Percentiles rank a stretch among this genome's conserved stretches.
Conservation (phyloP, 2,888 invertebrate genomes). For the Andrena trimmerana region DNA sequence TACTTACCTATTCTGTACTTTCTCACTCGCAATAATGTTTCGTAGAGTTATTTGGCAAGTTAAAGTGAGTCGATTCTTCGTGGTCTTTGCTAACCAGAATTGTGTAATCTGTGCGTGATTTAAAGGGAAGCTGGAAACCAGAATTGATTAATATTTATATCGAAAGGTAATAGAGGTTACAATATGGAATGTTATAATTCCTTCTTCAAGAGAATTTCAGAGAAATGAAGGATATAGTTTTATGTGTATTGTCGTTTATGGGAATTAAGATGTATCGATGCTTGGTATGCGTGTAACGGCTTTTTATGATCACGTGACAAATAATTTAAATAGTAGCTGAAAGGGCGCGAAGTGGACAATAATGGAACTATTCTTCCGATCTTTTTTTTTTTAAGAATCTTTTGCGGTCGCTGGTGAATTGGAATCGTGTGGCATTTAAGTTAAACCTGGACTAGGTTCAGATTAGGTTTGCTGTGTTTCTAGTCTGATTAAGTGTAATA, state of each 20-base stretch:
- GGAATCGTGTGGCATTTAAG: no score
- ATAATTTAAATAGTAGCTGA: constrained; percentile 6
- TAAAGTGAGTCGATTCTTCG: not conserved
- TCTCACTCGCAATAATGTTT: not conserved
- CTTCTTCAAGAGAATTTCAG: not conserved
- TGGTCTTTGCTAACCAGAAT: not conserved
- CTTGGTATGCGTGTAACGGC: not conserved
- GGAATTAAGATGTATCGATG: not conserved
- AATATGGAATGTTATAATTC: no score
- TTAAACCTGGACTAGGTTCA: no score
- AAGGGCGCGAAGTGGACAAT: not conserved
- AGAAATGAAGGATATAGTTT: not conserved
- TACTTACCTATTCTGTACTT: not conserved
- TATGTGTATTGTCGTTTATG: not conserved
- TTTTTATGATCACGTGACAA: constrained; percentile 12
- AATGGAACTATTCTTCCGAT: constrained; percentile 1
- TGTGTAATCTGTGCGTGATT: not conserved
- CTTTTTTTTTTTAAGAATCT: no score
- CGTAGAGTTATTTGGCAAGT: not conserved
- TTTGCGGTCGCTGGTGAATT: no score
- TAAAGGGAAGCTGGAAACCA: not conserved
- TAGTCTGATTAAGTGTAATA: no score
- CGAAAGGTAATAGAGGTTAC: no score
- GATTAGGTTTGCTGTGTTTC: no score
- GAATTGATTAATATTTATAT: not conserved